A percentile compares a stretch with the other conserved stretches of the same genome.
phyloP scores from a whole-genome alignment of 1,140 invertebrate species.

The Drosophila willistoni region DNA sequence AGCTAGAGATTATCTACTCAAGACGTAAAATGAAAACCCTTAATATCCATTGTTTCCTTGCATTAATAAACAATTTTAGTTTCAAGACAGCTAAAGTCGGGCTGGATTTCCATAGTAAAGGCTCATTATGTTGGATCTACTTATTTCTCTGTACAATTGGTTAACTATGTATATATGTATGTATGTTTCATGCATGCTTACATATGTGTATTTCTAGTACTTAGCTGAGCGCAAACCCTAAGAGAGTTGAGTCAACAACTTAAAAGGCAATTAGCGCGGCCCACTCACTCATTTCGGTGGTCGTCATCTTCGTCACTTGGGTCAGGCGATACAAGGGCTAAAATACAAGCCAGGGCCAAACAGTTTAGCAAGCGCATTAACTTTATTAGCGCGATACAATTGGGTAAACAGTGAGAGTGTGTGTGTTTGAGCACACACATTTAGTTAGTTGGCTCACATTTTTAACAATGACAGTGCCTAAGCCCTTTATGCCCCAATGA shows the following conservation, averaged over 20 bases:
- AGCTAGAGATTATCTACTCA: no score
- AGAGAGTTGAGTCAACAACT: conserved; percentile 69
- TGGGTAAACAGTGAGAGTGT: conserved; percentile 42
- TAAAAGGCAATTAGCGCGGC: conserved; percentile 73
- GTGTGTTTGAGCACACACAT: conserved; percentile 17
- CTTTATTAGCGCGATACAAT: conserved; percentile 72
- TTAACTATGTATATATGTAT: neutral
- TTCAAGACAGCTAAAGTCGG: no score
- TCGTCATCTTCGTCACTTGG: conserved; percentile 19
- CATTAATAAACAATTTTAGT: no score
- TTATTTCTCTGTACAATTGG: no score
- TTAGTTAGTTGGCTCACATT: conserved; percentile 44
- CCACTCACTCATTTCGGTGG: conserved; percentile 32
- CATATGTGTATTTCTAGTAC: conserved; percentile 10
- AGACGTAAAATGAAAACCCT: no score
- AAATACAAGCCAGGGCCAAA: conserved; percentile 63
- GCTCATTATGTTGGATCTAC: no score
- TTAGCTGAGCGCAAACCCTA: conserved; percentile 35
- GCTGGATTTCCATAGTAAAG: no score
- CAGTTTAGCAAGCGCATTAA: conserved; percentile 69
- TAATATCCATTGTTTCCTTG: no score
- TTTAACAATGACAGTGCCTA: conserved; percentile 59
- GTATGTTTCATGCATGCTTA: neutral
- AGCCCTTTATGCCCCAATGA: conserved; percentile 56
- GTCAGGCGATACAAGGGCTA: conserved; percentile 50